Base-by-base conservation (phyloP, 2,113 vertebrate species). In the Pituophis catenifer region DNA sequence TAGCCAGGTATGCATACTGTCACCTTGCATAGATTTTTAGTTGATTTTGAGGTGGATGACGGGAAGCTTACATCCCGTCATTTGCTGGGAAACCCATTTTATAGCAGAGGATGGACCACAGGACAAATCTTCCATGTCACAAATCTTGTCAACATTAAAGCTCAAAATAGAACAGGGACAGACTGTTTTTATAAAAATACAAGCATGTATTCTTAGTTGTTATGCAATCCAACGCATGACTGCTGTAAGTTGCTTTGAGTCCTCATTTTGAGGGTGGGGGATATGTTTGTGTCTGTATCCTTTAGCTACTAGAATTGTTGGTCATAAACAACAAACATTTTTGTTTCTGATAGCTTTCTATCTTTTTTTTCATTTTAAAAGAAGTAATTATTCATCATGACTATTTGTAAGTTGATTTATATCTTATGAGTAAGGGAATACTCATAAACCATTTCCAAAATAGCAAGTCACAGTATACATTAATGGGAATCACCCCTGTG, bases 361-460 rank as follows among this genome's bases (percentile, higher is more conserved):
- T 2, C 90, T 86, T 52, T 1, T 1, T 93, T 96, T 94, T 85
- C 48, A 55, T 54, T 89, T 50, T n/a, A 17, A 90, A 86, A 93
- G 93, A 5, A 0, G 57, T 88, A 52, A 93, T 0, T 89, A 91
- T 5, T 90, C 89, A 54, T 90, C 38, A 90, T 9, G 12, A 88
- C 0, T 88, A 5, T 91, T 94, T 95, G 62, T 91, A 57, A 88
- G 1, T 5, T 5, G 15, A 54, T 94, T 52, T 85, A 94, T 75
- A 94, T 8, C 9, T 62, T 62, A 9, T 62, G 59, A 62, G 59
- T 24, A 89, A 92, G 70, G 89, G 52, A 96, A 90, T 44, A 89
- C 92, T 95, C 92, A 11, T 93, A 93, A 96, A 65, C 3, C 87
- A 95, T 94, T 96, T 88, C 88, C 89, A 95, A 96, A 96, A 96